Percentiles rank a stretch among this genome's conserved stretches.
These are phyloP conservation scores for Euzophera pinguis DNA, from an alignment of 2,888 invertebrate species.

Conservation along the genomic window DNA sequence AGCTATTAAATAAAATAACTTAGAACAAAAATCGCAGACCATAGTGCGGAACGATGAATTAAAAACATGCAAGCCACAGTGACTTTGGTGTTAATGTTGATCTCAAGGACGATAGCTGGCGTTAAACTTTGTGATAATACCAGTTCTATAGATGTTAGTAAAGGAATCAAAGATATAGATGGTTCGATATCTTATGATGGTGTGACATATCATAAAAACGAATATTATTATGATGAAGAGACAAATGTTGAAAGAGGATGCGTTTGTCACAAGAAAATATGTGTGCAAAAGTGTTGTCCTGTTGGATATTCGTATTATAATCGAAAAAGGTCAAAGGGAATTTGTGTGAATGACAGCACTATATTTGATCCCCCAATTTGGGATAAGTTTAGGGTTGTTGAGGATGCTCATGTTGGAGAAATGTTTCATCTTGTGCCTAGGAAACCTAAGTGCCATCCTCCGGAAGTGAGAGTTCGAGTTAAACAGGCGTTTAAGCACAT, in stretches of 20 bases:
- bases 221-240: slow-evolving; percentile 37
- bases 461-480: slow-evolving; percentile 28
- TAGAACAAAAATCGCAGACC: background rate
- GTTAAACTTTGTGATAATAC: slow-evolving; percentile 30
- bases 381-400: slow-evolving; percentile 28
- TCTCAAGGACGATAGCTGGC: background rate
- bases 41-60: slow-evolving; percentile 1
- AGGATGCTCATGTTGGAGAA: slow-evolving; percentile 30
- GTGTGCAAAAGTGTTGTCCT: slow-evolving; percentile 53
- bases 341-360: slow-evolving; percentile 31
- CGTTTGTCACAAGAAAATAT: slow-evolving; percentile 38
- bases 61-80: slow-evolving; percentile 1
- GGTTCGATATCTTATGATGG: slow-evolving; percentile 35
- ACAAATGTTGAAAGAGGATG: slow-evolving; percentile 37
- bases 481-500: slow-evolving; percentile 21
- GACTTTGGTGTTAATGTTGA: background rate
- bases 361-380: slow-evolving; percentile 45
- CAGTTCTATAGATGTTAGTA: slow-evolving; percentile 39
- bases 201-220: slow-evolving; percentile 31
- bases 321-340: slow-evolving; percentile 16
- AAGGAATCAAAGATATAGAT: slow-evolving; percentile 31
- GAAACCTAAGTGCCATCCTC: slow-evolving; percentile 35
- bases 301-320: slow-evolving; percentile 34
- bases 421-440: slow-evolving; percentile 42
- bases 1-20: background rate